phyloP scores from a whole-genome alignment of 2,888 invertebrate genomes.

The Callinectes sapidus region DNA sequence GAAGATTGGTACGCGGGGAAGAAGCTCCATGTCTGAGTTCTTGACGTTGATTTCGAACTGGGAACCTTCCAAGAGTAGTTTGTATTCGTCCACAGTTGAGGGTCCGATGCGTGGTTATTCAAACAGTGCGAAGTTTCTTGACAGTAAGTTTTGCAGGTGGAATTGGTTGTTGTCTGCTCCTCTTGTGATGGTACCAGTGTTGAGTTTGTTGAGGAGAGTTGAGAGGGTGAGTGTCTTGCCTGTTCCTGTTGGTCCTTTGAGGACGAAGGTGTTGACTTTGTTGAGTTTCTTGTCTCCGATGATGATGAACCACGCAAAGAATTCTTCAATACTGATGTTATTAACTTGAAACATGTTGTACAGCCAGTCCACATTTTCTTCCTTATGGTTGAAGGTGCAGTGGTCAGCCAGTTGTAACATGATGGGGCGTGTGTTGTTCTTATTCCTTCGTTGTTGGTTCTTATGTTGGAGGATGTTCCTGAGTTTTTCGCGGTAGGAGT shows the following conservation, averaged over 20 bases:
- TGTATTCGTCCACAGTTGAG: conserved; percentile 43
- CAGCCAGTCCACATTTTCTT: not conserved
- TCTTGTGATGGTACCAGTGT: conserved; percentile 38
- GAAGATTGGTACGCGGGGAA: not conserved
- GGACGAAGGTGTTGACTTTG: conserved; percentile 26
- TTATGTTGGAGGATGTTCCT: not conserved
- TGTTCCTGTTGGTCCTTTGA: conserved; percentile 50
- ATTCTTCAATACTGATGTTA: not conserved
- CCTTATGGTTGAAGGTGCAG: no score
- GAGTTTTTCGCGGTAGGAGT: not conserved
- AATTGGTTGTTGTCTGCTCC: conserved; percentile 37
- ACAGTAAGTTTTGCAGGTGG: conserved; percentile 52
- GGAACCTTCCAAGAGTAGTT: conserved; percentile 36
- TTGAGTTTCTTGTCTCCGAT: conserved; percentile 24
- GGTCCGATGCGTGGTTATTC: conserved; percentile 47
- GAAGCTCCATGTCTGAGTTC: conserved; percentile 14
- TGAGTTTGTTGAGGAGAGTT: not conserved
- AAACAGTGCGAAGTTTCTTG: conserved; percentile 24
- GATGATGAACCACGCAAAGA: not conserved
- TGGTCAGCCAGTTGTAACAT: no score
- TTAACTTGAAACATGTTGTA: not conserved
- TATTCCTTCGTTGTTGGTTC: no score
- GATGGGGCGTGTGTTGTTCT: not conserved
- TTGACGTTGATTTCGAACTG: conserved; percentile 49
- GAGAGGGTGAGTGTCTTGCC: conserved; percentile 35